Evolutionary conservation across 2,113 vertebrate genomes (phyloP), one percentile per base, ranked within the genome.

Genomic region (Ciconia boyciana): DNA sequence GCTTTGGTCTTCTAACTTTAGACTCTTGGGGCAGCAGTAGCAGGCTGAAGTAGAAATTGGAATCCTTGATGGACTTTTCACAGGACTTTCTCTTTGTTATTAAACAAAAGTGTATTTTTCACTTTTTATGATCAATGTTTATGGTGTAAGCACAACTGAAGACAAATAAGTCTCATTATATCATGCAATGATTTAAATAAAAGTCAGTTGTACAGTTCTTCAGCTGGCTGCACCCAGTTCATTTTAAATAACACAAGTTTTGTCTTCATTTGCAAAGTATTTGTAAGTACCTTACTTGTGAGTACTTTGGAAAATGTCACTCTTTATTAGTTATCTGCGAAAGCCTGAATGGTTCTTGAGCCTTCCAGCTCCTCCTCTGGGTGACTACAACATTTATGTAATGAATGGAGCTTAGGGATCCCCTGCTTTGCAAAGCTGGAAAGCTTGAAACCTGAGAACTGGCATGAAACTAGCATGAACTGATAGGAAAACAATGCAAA

Each of bases 401-500:
- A 93, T 77, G 71, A 91, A 88, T 49, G 58, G 36, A 90, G 41
- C 12, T 46, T 22, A 74, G 22, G 11, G 41, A 85, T 93, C 87
- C 36, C 78, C 62, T 85, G 55, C 84, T 86, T 88, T 77, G 90
- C 25, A 92, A 90, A 90, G 12, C 7, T 76, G 57, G 41, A 76
- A 87, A 57, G 14, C 32, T 76, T 75, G 36, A 79, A 93, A 58
- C 70, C 84, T 96, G 93, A 96, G 87, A 94, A 95, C 34, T 83
- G 78, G 70, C 70, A 89, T 57, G 52, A 76, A 93, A 89, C 39
- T 72, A 41, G 60, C 62, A 83, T 12, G 34, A 94, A 80, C 58
- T 55, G 82, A 80, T 83, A 92, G 17, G 44, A 79, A 90, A 95
- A 96, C 93, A 95, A 96, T 93, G 43, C 34, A 95, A 89, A 75